Evolutionary conservation across 2,797 vertebrate genomes (phyloP).

Genomic region (Scolopax bukidnonensis): DNA sequence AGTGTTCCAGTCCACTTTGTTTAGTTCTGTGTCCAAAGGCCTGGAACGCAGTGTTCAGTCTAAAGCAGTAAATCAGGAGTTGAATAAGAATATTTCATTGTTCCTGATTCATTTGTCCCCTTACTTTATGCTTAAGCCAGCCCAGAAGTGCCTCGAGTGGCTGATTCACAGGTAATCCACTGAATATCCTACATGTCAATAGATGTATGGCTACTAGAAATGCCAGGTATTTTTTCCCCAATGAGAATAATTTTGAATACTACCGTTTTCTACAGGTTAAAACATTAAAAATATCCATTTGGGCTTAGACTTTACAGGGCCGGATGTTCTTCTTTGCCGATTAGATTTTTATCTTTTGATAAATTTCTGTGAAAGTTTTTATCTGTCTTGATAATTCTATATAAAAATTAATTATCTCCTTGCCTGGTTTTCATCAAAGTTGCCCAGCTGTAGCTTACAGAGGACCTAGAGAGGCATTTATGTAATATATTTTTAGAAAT

Average conservation of each 20-base stretch:
- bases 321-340: neutral
- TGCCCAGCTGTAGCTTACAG: neutral
- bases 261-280: neutral
- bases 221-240: neutral
- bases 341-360: neutral
- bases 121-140: slow-evolving; percentile 94
- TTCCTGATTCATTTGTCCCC: slow-evolving; percentile 92
- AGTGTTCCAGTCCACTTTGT: slow-evolving; percentile 88
- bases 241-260: neutral
- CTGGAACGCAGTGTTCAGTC: slow-evolving; percentile 93
- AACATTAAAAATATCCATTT: neutral
- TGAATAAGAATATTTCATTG: slow-evolving; percentile 86
- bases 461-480: neutral
- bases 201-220: neutral
- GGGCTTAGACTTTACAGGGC: neutral
- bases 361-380: neutral
- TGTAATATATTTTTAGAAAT: neutral
- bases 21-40: slow-evolving; percentile 85
- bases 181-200: neutral
- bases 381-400: neutral
- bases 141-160: slow-evolving; percentile 98
- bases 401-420: neutral
- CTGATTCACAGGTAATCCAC: slow-evolving; percentile 89
- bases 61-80: slow-evolving; percentile 88
- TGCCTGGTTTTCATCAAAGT: neutral